Evolutionary conservation across 2,888 invertebrate species (phyloP).

Genomic region (Argynnis bischoffii): DNA sequence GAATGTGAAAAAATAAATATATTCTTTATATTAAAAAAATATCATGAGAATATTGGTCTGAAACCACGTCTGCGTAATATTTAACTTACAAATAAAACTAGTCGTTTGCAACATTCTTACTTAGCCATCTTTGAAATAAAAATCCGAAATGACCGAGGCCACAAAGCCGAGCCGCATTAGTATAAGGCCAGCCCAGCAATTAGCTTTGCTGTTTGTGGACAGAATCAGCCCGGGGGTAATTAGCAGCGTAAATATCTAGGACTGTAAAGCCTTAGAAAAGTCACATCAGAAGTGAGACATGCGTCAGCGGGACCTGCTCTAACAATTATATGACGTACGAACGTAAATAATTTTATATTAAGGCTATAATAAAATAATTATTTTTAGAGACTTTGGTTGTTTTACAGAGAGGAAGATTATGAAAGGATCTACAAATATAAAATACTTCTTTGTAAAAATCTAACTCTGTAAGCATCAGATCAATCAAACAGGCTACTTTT

Average conservation of each 20-base stretch:
- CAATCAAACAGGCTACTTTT: too few species aligned
- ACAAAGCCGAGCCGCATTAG: conserved; percentile 36
- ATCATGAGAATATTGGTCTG: neutral
- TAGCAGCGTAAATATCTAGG: conserved; percentile 40
- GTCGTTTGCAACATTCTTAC: conserved; percentile 26
- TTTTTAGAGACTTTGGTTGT: too few species aligned
- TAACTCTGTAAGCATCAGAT: too few species aligned
- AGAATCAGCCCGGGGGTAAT: conserved; percentile 40
- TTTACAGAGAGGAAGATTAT: too few species aligned
- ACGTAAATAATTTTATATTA: neutral
- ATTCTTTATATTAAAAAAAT: neutral
- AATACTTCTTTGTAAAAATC: too few species aligned
- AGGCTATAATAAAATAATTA: neutral
- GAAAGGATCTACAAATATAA: too few species aligned
- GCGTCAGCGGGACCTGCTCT: neutral
- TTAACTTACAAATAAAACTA: conserved; percentile 17
- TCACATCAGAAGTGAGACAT: conserved; percentile 4
- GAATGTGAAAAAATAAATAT: neutral
- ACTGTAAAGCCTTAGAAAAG: conserved; percentile 25
- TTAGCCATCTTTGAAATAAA: conserved; percentile 27
- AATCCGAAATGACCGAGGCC: conserved; percentile 27
- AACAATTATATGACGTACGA: neutral
- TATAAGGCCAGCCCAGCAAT: conserved; percentile 40
- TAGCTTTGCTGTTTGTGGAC: conserved; percentile 42
- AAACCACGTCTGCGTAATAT: conserved; percentile 3